These are phyloP conservation scores for Eumeta japonica DNA, from an alignment of 1,140 invertebrate species.

Conservation along the genomic window DNA sequence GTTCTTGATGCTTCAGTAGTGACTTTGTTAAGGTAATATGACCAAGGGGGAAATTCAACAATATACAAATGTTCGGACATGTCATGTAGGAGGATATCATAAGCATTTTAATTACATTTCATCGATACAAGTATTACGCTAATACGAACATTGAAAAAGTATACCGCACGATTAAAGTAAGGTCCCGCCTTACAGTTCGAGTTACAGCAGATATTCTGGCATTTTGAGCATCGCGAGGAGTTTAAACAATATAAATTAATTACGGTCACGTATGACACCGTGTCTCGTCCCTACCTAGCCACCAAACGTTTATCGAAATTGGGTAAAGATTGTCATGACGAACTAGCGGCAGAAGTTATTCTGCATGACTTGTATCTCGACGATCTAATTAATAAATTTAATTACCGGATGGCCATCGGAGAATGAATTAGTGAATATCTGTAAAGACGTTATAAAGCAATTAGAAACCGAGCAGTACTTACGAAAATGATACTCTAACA, in stretches of 20 bases:
- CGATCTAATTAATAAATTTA: too few species aligned
- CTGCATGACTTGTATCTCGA: slow-evolving; percentile 6
- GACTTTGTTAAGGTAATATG: slow-evolving; percentile 10
- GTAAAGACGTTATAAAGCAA: slow-evolving; percentile 4
- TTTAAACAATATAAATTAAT: slow-evolving; percentile 4
- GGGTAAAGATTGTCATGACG: slow-evolving; percentile 1
- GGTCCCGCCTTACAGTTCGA: slow-evolving; percentile 10
- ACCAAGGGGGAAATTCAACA: too few species aligned
- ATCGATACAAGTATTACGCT: slow-evolving; percentile 16
- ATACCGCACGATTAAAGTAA: slow-evolving; percentile 20
- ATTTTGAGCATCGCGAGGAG: not conserved
- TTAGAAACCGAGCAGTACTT: slow-evolving; percentile 2
- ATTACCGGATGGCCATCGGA: slow-evolving; percentile 3
- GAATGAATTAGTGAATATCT: slow-evolving; percentile 3
- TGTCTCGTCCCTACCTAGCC: slow-evolving; percentile 5
- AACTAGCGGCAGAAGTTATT: not conserved
- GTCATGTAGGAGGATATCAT: slow-evolving; percentile 24
- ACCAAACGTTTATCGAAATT: slow-evolving; percentile 4
- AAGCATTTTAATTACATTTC: slow-evolving; percentile 20
- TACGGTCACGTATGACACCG: slow-evolving; percentile 6
- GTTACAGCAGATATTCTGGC: slow-evolving; percentile 26
- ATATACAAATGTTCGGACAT: slow-evolving; percentile 21
- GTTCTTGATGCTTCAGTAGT: slow-evolving; percentile 22
- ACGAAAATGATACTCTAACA: slow-evolving; percentile 5
- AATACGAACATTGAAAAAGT: slow-evolving; percentile 24